Evolutionary conservation across 2,888 invertebrate genomes (phyloP).

Genomic region (Argyresthia albistria): DNA sequence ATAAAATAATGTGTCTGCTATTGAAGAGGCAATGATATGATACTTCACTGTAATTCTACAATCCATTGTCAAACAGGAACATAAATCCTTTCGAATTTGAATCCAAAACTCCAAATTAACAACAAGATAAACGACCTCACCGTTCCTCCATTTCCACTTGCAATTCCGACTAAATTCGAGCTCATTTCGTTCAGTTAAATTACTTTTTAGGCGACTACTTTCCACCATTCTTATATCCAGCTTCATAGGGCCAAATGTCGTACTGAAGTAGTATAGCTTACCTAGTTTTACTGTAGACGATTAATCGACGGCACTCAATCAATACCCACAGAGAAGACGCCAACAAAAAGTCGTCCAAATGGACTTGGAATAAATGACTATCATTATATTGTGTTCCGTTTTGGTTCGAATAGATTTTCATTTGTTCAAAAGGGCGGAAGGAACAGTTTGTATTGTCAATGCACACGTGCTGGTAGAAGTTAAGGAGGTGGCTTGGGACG

Average conservation of each 20-base stretch:
- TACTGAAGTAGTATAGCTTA: no score
- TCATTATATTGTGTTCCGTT: conserved; percentile 4
- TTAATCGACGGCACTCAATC: conserved; percentile 1
- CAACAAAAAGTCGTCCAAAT: conserved; percentile 1
- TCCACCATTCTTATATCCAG: no score
- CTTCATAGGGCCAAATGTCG: no score
- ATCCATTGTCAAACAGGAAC: no score
- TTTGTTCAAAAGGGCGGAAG: conserved; percentile 27
- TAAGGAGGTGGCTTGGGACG: no score
- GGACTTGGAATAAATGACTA: conserved; percentile 1
- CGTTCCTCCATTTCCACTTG: background rate
- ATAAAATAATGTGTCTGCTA: no score
- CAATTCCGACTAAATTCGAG: background rate
- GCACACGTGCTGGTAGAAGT: conserved; percentile 23
- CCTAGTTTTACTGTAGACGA: background rate
- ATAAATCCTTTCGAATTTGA: no score
- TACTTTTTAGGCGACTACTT: no score
- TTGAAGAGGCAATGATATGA: no score
- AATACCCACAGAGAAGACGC: background rate
- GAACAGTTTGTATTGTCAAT: conserved; percentile 30
- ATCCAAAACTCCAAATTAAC: background rate
- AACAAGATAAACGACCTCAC: background rate
- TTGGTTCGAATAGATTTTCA: conserved; percentile 3
- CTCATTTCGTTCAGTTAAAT: background rate
- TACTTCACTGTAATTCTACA: no score